A percentile compares a stretch with the other conserved stretches of the same genome.
phyloP scores from a whole-genome alignment of 2,888 invertebrate species.

The Patella pellucida region DNA sequence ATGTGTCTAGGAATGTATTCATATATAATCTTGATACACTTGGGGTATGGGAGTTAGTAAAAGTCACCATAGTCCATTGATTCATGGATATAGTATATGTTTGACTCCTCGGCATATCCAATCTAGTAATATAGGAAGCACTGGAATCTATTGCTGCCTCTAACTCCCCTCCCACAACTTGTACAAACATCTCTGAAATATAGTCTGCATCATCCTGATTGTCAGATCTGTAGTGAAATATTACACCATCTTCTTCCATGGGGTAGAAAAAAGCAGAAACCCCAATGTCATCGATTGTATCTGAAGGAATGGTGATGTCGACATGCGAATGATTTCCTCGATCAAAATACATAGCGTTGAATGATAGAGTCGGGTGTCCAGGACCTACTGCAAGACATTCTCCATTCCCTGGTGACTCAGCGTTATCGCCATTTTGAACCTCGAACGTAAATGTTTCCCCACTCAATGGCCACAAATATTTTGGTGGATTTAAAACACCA shows the following conservation, averaged over 20 bases:
- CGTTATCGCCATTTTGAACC: background rate
- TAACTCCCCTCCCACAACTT: background rate
- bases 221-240: background rate
- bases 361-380: background rate
- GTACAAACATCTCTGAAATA: background rate
- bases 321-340: background rate
- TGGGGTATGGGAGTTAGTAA: background rate
- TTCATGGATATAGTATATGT: background rate
- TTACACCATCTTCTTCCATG: background rate
- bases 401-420: background rate
- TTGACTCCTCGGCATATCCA: background rate
- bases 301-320: background rate
- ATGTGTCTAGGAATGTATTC: background rate
- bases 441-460: background rate
- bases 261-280: background rate
- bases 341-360: slow-evolving; percentile 2
- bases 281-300: background rate
- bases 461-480: background rate
- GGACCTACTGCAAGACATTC: background rate
- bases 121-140: background rate
- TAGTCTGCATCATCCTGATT: background rate
- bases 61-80: background rate
- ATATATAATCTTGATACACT: background rate
- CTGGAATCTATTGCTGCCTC: background rate
- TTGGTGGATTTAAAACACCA: background rate